phyloP scores from a whole-genome alignment of 2,113 vertebrate genomes.

The Sylvicapra grimmia region DNA sequence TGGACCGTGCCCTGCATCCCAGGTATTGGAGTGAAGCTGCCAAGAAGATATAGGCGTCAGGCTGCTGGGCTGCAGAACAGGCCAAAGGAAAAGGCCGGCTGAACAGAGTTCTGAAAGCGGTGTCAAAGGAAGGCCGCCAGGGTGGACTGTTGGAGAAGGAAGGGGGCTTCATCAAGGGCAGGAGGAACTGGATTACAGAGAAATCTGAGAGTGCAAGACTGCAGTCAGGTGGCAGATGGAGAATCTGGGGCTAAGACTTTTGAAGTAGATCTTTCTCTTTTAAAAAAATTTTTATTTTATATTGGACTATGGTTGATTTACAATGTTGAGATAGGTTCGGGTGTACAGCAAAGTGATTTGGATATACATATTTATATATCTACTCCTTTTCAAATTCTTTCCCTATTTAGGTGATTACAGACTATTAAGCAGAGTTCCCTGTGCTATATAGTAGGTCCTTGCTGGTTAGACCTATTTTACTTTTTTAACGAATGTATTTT shows the following conservation, averaged over 20 bases:
- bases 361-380: background rate
- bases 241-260: background rate
- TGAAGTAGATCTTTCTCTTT: background rate
- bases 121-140: background rate
- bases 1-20: background rate
- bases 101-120: background rate
- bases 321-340: background rate
- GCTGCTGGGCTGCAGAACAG: background rate
- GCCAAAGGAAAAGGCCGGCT: background rate
- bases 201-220: background rate
- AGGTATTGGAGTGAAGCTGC: background rate
- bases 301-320: background rate
- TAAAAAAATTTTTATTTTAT: background rate
- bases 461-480: background rate
- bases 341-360: background rate
- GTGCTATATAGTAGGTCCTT: background rate
- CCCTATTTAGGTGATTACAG: background rate
- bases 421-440: background rate
- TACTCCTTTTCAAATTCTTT: background rate
- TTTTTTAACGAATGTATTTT: background rate
- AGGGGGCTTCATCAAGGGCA: fast-evolving
- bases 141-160: background rate
- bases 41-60: background rate
- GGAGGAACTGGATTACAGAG: background rate
- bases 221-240: background rate